Percentiles rank a stretch among this genome's conserved stretches.
Conservation (phyloP, 2,888 invertebrate genomes). For the Dusona sp. region DNA sequence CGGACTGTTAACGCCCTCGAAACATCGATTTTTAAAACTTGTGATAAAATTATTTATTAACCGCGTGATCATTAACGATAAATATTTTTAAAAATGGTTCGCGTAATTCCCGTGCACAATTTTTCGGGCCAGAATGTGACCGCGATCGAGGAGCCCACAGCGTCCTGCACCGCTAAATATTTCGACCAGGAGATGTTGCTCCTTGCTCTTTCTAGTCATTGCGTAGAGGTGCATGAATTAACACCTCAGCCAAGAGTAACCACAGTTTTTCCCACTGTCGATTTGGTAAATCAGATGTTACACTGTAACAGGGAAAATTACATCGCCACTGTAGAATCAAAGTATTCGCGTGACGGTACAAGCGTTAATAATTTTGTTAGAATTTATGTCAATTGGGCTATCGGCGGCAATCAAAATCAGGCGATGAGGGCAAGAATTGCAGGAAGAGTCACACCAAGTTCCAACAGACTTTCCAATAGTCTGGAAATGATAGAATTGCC, state of each 20-base stretch:
- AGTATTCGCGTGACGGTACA: conserved; percentile 81
- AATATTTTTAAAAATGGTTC: conserved; percentile 86
- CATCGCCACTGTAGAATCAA: conserved; percentile 88
- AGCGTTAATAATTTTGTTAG: conserved; percentile 86
- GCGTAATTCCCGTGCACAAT: conserved; percentile 89
- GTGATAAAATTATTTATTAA: conserved; percentile 40
- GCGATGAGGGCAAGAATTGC: conserved; percentile 90
- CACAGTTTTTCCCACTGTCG: conserved; percentile 91
- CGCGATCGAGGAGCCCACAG: conserved; percentile 88
- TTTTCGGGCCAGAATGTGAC: conserved; percentile 89
- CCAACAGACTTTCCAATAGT: conserved; percentile 87
- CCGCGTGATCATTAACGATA: not conserved
- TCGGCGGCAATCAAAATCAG: conserved; percentile 84
- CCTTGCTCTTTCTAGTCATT: conserved; percentile 87
- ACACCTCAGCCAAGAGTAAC: conserved; percentile 83
- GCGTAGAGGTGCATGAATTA: conserved; percentile 87
- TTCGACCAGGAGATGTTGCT: conserved; percentile 85
- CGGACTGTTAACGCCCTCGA: conserved; percentile 38
- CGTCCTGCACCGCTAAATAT: conserved; percentile 87
- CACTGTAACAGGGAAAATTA: conserved; percentile 90
- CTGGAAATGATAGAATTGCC: conserved; percentile 92
- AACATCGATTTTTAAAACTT: conserved; percentile 27
- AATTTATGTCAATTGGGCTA: conserved; percentile 91
- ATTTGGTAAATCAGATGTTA: conserved; percentile 88
- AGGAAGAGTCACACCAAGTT: conserved; percentile 90